Conservation (phyloP, 2,113 vertebrate species). For the Campylomormyrus numenius region DNA sequence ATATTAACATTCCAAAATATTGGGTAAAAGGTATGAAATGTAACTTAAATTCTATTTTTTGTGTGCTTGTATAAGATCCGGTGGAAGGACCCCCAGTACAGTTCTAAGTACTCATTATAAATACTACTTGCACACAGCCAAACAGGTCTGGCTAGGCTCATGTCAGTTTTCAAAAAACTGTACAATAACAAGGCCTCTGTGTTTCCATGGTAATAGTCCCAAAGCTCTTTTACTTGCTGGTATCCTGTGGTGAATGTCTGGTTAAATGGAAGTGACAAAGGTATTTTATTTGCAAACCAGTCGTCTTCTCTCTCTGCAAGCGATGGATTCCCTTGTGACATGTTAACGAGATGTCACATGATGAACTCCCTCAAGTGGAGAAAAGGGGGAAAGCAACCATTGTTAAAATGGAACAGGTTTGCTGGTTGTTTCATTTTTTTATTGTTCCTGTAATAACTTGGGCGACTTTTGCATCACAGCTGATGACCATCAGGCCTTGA, state of each 20-base stretch:
- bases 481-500: constrained; percentile 97
- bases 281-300: not conserved
- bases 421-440: not conserved
- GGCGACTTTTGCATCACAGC: constrained; percentile 55
- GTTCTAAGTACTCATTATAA: not conserved
- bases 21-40: not conserved
- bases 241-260: not conserved
- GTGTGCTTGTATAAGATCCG: not conserved
- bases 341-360: not conserved
- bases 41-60: not conserved
- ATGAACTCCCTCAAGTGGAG: not conserved
- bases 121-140: not conserved
- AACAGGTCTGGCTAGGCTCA: not conserved
- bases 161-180: not conserved
- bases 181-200: not conserved
- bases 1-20: not conserved
- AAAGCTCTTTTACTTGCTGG: not conserved
- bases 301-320: not conserved
- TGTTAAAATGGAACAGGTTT: not conserved
- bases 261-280: not conserved
- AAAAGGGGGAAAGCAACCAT: not conserved
- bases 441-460: not conserved
- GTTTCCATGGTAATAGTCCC: constrained; percentile 1
- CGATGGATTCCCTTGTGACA: not conserved
- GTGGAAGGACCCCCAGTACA: not conserved